Percentiles rank a stretch among this genome's conserved stretches.
Conservation (phyloP, 2,888 invertebrate species). For the Hymenopus coronatus region DNA sequence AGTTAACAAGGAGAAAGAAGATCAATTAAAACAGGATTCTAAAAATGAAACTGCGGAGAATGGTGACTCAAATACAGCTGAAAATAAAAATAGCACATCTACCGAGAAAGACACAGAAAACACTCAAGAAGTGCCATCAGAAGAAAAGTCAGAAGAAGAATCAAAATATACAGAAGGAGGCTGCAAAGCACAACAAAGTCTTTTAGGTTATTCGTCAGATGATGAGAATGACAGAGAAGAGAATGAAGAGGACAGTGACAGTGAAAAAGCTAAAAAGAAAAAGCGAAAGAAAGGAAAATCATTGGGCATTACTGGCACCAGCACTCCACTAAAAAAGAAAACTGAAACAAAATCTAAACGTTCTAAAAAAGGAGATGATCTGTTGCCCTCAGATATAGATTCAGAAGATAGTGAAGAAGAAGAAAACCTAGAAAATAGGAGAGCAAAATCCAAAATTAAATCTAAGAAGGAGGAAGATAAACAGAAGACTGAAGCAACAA, state of each 20-base stretch:
- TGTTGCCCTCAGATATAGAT: background rate
- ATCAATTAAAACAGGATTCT: background rate
- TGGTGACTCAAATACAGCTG: background rate
- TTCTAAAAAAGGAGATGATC: background rate
- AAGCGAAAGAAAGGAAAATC: background rate
- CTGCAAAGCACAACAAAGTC: background rate
- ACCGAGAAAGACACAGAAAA: background rate
- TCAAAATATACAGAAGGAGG: background rate
- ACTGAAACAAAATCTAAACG: background rate
- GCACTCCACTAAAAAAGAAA: background rate
- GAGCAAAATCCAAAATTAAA: background rate
- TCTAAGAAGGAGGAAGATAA: background rate
- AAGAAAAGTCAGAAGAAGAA: background rate
- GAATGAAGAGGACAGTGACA: background rate
- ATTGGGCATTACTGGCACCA: background rate
- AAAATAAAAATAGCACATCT: background rate
- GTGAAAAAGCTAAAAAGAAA: background rate
- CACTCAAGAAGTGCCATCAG: background rate
- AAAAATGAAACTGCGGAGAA: background rate
- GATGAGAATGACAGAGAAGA: background rate
- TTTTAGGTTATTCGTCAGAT: slow-evolving; percentile 1
- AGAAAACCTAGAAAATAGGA: background rate
- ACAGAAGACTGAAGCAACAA: background rate
- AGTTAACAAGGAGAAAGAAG: background rate
- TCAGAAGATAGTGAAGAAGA: background rate